Conservation (phyloP, 2,113 vertebrate genomes). For the Pogona vitticeps region DNA sequence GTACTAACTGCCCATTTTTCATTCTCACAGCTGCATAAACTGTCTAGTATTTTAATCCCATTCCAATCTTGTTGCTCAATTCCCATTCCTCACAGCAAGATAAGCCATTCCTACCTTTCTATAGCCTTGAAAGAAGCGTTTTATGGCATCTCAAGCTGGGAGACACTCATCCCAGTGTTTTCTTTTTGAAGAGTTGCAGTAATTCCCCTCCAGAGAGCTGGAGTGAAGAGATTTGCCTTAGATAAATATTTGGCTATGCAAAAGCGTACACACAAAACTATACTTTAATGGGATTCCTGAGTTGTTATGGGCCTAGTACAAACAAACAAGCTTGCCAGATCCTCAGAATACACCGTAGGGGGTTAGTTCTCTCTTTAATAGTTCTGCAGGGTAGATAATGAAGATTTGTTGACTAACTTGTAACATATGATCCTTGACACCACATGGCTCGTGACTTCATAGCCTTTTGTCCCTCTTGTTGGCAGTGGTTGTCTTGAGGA, state of each 20-base stretch:
- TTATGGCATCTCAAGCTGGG: slow-evolving; percentile 54
- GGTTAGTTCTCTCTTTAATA: slow-evolving; percentile 33
- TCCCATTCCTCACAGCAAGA: slow-evolving; percentile 38
- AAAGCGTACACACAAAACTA: slow-evolving; percentile 45
- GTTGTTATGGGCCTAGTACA: slow-evolving; percentile 35
- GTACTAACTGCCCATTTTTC: slow-evolving; percentile 20
- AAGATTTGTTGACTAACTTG: neutral
- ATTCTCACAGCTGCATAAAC: slow-evolving; percentile 50
- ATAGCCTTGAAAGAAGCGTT: slow-evolving; percentile 55
- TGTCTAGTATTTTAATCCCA: slow-evolving; percentile 59
- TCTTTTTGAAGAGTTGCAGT: slow-evolving; percentile 59
- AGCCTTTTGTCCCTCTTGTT: neutral
- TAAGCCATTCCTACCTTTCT: slow-evolving; percentile 53
- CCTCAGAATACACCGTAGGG: slow-evolving; percentile 21
- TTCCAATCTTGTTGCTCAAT: slow-evolving; percentile 56
- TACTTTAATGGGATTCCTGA: neutral
- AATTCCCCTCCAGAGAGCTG: slow-evolving; percentile 15
- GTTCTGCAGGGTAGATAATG: neutral
- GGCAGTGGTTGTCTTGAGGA: neutral
- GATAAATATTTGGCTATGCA: slow-evolving; percentile 32
- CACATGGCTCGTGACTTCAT: neutral
- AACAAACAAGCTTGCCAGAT: slow-evolving; percentile 31
- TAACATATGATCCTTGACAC: neutral
- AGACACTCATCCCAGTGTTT: slow-evolving; percentile 36
- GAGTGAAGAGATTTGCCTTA: slow-evolving; percentile 43